Base-by-base conservation (phyloP, 2,797 vertebrate genomes). In the Paguma larvata region DNA sequence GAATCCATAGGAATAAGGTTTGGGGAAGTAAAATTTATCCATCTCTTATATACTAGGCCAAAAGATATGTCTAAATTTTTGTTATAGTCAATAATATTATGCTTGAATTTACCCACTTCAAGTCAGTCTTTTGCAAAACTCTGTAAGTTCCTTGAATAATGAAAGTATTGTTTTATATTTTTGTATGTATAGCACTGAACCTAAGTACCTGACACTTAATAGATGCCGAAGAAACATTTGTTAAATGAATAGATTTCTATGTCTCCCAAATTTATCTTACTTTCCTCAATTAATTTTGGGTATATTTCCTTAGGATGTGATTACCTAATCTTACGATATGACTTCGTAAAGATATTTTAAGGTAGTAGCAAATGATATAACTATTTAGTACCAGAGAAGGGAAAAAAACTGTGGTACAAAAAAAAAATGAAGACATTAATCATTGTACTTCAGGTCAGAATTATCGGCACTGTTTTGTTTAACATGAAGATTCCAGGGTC, bases 401-500 rank as follows among this genome's bases (percentile, higher is more conserved):
- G 21, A 78, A 89, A 53, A 63, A 89, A 63, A 41, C 41, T n/a
- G 34, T 94, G 32, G 25, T 34, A 70, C 89, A 30, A 48, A 85
- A 48, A 85, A 75, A 72, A 53, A 30, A 41, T 62, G 48, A 92
- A 94, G 59, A 62, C 8, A 53, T 21, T 63, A 87, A 83, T 84
- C 44, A 93, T 68, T 90, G 25, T 63, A 32, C 2, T 53, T 93
- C 32, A 92, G 41, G 6, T 95, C 25, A 87, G 85, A 86, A 93
- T 78, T 30, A 83, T 23, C 11, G 68, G 27, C 6, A 6, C 21
- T 25, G 8, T n/a, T 92, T 90, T 59, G n/a, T 88, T 70, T 72
- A 94, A 63, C 27, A 32, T 48, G 21, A 16, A 83, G 53, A 91
- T 91, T 90, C 32, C 30, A 68, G 18, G 46, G 13, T 38, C 46